Evolutionary conservation across 92 coral and sea anemone species (phyloP), one percentile per base, ranked within the genome.

Genomic region (Epizoanthus fatuus): DNA sequence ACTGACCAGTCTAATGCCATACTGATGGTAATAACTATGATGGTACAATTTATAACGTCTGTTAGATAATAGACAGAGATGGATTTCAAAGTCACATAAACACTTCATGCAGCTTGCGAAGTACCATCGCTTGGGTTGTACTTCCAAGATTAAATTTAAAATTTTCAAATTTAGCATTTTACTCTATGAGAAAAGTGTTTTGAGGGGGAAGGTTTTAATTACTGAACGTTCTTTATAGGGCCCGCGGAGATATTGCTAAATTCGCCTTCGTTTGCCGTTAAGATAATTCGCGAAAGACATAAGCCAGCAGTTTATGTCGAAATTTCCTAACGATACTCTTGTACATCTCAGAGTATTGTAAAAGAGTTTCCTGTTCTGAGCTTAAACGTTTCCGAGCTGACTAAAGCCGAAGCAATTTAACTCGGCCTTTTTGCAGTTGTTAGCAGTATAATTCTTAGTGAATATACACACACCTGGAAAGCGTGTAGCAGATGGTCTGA

Each of bases 401-500:
- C 54, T 15, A 40, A 60, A 77, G 57, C 25, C 65, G 54, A 44
- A 76, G 56, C 42, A 77, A 60, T 77, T 44, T 62, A 77, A 59
- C 39, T 40, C 82, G 51, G 70, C 82, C 82, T 77, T 77, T 63
- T 77, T 77, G 70, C 82, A 77, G 82, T 77, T 77, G 82, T 60
- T 77, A 77, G 82, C 54, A 77, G 82, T 77, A 77, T 62, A 77
- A 77, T 60, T 77, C 63, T 25, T 77, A 60, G 82, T 60, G 82
- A 91, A 93, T 88, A 93, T 87, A 94, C 92, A 92, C 92, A 92
- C 98, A 92, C 98, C 98, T 94, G 98, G 98, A 88, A 47, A 72
- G 80, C 79, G 83, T 44, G 19, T 25, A 89, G 91, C 98, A 94
- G 98, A 94, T 94, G 98, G 91, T 87, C 79, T 58, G 75, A 63